Percentiles rank a stretch among this genome's conserved stretches.
These are phyloP conservation scores for Cryptocheilus praepositus DNA, from an alignment of 2,888 invertebrate genomes.

Conservation along the genomic window DNA sequence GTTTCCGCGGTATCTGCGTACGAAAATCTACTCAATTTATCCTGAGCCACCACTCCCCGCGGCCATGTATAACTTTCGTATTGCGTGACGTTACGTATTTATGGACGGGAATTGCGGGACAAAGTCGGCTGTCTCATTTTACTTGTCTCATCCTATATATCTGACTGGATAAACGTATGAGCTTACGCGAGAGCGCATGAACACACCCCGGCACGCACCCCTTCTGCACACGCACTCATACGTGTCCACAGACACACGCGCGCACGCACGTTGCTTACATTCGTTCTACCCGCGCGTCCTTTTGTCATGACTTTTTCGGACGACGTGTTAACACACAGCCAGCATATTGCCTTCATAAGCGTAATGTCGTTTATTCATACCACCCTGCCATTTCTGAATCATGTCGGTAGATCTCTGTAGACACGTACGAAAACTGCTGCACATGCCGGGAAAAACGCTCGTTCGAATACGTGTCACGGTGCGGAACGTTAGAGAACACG, in stretches of 20 bases:
- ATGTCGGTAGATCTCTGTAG: neutral
- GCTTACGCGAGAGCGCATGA: neutral
- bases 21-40: slow-evolving; percentile 7
- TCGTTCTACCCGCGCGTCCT: slow-evolving; percentile 16
- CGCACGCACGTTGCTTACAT: neutral
- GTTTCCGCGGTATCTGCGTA: slow-evolving; percentile 1
- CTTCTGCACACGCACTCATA: neutral
- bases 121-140: neutral
- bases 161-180: slow-evolving; percentile 1
- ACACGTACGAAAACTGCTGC: neutral
- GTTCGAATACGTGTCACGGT: neutral
- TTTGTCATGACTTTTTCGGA: slow-evolving; percentile 24
- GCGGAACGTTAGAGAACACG: neutral
- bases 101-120: slow-evolving; percentile 1
- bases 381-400: slow-evolving; percentile 28
- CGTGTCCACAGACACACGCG: neutral
- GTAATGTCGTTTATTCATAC: slow-evolving; percentile 50
- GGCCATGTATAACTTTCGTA: slow-evolving; percentile 1
- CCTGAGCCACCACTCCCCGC: neutral
- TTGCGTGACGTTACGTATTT: slow-evolving; percentile 3
- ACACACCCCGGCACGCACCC: neutral
- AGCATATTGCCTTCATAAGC: slow-evolving; percentile 42
- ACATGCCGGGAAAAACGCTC: no score
- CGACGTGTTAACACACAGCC: slow-evolving; percentile 35
- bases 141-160: slow-evolving; percentile 2